Conservation (phyloP, 2,797 vertebrate species). For the Typhlichthys subterraneus region DNA sequence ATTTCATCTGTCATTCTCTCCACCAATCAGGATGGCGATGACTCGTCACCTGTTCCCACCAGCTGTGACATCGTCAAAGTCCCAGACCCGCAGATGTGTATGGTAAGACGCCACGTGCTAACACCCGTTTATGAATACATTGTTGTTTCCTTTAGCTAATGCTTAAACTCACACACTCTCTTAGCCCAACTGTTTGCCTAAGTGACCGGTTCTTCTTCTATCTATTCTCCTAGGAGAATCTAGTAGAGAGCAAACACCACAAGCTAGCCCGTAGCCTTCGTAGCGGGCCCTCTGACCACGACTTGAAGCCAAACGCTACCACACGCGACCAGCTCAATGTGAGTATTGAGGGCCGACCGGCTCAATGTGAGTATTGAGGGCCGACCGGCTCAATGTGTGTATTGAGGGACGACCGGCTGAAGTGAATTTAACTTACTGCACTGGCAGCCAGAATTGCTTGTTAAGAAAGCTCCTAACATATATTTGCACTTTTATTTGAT, state of each 20-base stretch:
- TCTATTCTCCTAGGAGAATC: slow-evolving; percentile 84
- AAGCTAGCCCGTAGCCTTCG: slow-evolving; percentile 96
- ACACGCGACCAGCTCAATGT: slow-evolving; percentile 97
- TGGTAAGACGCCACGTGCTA: slow-evolving; percentile 79
- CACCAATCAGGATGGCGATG: slow-evolving; percentile 88
- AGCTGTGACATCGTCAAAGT: slow-evolving; percentile 97
- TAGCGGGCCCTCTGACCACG: slow-evolving; percentile 95
- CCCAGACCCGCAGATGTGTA: slow-evolving; percentile 96
- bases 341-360: slow-evolving; percentile 81
- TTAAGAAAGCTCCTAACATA: too few relatives aligned
- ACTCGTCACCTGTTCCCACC: slow-evolving; percentile 84
- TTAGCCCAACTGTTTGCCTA: neutral
- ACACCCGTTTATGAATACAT: neutral
- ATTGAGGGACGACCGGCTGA: too few relatives aligned
- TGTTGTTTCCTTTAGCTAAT: too few relatives aligned
- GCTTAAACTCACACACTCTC: too few relatives aligned
- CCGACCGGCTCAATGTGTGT: too few relatives aligned
- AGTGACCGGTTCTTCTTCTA: slow-evolving; percentile 2
- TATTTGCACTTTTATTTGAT: too few relatives aligned
- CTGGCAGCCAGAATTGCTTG: too few relatives aligned
- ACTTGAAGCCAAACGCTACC: slow-evolving; percentile 96
- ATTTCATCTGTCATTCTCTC: neutral
- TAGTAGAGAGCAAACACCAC: slow-evolving; percentile 98
- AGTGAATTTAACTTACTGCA: too few relatives aligned
- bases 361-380: slow-evolving; percentile 85